Evolutionary conservation across 2,888 invertebrate species (phyloP).

Genomic region (Drosophila ezoana): DNA sequence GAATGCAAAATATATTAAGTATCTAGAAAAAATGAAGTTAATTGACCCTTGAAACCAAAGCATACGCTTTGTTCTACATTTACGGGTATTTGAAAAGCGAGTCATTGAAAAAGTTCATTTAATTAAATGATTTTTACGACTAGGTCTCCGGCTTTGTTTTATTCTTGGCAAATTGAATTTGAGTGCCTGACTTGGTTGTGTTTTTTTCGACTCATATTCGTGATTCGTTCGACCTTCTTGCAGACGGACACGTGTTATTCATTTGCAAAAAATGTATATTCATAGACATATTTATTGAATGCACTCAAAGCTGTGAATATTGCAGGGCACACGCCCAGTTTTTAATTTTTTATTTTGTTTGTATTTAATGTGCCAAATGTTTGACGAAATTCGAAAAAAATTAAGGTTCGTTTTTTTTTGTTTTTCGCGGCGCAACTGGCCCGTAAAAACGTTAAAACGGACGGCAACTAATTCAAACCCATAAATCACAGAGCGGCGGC

Average conservation of each 20-base stretch:
- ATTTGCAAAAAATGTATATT: conserved; percentile 45
- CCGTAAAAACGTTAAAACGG: conserved; percentile 16
- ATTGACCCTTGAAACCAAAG: too few relatives aligned
- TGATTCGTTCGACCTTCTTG: conserved; percentile 66
- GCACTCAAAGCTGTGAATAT: conserved; percentile 5
- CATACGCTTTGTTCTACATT: background rate
- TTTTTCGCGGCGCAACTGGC: conserved; percentile 9
- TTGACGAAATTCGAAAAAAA: conserved; percentile 9
- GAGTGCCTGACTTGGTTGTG: conserved; percentile 40
- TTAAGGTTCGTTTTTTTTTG: conserved; percentile 13
- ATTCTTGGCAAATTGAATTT: conserved; percentile 53
- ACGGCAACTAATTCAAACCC: conserved; percentile 44
- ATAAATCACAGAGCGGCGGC: conserved; percentile 56
- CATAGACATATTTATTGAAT: conserved; percentile 10
- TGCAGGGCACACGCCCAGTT: conserved; percentile 10
- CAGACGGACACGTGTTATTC: conserved; percentile 59
- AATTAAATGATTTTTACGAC: conserved; percentile 12
- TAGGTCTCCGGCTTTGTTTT: conserved; percentile 25
- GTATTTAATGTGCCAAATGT: conserved; percentile 26
- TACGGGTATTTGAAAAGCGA: conserved; percentile 5
- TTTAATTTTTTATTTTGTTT: background rate
- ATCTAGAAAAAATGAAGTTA: too few relatives aligned
- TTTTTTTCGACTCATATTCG: conserved; percentile 7
- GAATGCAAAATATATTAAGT: too few relatives aligned
- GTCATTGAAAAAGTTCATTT: conserved; percentile 2